Conservation (phyloP, 2,888 invertebrate species). For the Idaea straminata region DNA sequence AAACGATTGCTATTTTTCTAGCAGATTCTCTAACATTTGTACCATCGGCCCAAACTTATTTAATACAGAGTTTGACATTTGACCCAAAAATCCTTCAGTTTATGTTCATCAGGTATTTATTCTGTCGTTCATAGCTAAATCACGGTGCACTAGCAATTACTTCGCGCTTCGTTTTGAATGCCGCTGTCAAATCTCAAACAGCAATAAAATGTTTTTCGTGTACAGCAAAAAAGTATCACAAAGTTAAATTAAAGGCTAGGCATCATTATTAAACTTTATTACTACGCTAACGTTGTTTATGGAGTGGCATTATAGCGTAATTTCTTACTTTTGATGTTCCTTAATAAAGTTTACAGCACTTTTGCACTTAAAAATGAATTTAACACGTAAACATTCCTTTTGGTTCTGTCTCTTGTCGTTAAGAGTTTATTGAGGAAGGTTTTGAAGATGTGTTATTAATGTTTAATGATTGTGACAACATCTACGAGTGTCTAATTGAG, state of each 20-base stretch:
- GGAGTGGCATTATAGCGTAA: conserved; percentile 35
- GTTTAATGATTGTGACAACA: background rate
- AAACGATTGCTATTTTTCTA: too few relatives aligned
- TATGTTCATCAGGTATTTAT: too few relatives aligned
- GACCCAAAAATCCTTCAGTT: too few relatives aligned
- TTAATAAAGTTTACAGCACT: conserved; percentile 34
- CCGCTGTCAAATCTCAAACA: conserved; percentile 36
- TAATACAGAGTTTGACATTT: too few relatives aligned
- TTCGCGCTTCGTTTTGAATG: conserved; percentile 9
- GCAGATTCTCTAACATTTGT: too few relatives aligned
- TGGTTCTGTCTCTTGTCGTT: conserved; percentile 6
- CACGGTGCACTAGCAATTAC: too few relatives aligned
- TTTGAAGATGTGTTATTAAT: background rate
- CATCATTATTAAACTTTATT: conserved; percentile 44
- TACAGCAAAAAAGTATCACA: conserved; percentile 51
- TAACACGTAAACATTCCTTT: conserved; percentile 19
- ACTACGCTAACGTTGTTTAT: conserved; percentile 37
- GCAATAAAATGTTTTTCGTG: conserved; percentile 38
- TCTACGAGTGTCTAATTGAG: too few relatives aligned
- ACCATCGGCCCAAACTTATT: too few relatives aligned
- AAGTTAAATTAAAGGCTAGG: conserved; percentile 52
- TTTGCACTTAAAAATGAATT: conserved; percentile 33
- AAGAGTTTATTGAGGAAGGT: background rate
- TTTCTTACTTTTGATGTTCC: conserved; percentile 38
- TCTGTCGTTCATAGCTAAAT: too few relatives aligned